Evolutionary conservation across 2,797 vertebrate genomes (phyloP).

Genomic region (Myripristis murdjan): DNA sequence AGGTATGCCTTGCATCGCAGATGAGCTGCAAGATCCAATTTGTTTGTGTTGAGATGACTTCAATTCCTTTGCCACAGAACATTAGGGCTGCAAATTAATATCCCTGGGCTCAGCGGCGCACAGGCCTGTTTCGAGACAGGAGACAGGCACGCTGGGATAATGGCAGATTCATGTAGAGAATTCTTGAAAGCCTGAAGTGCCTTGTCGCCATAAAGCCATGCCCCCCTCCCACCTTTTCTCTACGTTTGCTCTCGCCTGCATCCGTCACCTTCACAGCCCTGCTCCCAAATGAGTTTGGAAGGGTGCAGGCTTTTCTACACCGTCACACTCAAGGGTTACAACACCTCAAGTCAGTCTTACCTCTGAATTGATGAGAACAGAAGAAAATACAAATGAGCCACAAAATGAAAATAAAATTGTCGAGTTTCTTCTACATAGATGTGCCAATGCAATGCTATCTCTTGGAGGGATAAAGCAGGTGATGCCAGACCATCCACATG

Average conservation of each 20-base stretch:
- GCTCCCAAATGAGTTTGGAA: slow-evolving; percentile 65
- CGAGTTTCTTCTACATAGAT: slow-evolving; percentile 29
- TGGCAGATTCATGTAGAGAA: slow-evolving; percentile 59
- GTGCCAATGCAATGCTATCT: background rate
- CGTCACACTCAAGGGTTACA: slow-evolving; percentile 62
- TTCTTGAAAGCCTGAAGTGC: slow-evolving; percentile 40
- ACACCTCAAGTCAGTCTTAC: slow-evolving; percentile 53
- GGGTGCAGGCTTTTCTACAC: slow-evolving; percentile 50
- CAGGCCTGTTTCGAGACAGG: slow-evolving; percentile 61
- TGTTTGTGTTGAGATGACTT: slow-evolving; percentile 82
- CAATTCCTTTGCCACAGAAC: slow-evolving; percentile 81
- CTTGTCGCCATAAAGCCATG: slow-evolving; percentile 37
- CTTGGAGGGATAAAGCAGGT: background rate
- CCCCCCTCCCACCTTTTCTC: slow-evolving; percentile 5
- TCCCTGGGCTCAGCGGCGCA: slow-evolving; percentile 67
- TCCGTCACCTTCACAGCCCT: slow-evolving; percentile 67
- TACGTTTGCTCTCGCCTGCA: slow-evolving; percentile 41
- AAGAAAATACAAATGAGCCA: slow-evolving; percentile 69
- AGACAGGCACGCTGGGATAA: slow-evolving; percentile 57
- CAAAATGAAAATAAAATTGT: slow-evolving; percentile 49
- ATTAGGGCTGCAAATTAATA: slow-evolving; percentile 84
- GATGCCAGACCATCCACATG: slow-evolving; percentile 5
- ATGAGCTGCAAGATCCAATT: slow-evolving; percentile 80
- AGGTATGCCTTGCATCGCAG: slow-evolving; percentile 65
- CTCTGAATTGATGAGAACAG: slow-evolving; percentile 41